A percentile compares a stretch with the other conserved stretches of the same genome.
These are phyloP conservation scores for Craterocephalus amniculus DNA, from an alignment of 2,797 vertebrate genomes.

Conservation along the genomic window DNA sequence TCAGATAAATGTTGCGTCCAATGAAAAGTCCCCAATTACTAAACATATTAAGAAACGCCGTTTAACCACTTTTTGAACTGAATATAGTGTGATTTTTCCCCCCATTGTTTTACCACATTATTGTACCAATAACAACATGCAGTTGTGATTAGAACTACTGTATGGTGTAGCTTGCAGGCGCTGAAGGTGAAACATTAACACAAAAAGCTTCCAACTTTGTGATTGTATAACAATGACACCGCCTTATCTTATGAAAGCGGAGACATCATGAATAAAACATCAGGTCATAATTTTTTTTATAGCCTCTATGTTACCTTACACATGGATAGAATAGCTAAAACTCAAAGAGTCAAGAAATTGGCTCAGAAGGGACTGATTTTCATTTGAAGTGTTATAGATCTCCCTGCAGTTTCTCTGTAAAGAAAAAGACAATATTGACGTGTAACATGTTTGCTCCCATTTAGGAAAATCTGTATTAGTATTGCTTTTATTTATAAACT, in stretches of 20 bases:
- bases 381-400: slow-evolving; percentile 69
- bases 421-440: slow-evolving; percentile 56
- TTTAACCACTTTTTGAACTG: not conserved
- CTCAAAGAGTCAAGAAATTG: slow-evolving; percentile 69
- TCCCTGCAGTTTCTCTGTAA: slow-evolving; percentile 65
- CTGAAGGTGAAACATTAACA: slow-evolving; percentile 71
- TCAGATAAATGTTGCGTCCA: not conserved
- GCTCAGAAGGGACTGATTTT: slow-evolving; percentile 62
- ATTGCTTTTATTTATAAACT: slow-evolving; percentile 32
- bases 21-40: not conserved
- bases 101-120: slow-evolving; percentile 2
- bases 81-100: not conserved
- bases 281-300: slow-evolving; percentile 66
- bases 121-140: slow-evolving; percentile 12
- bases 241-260: slow-evolving; percentile 75
- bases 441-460: slow-evolving; percentile 39
- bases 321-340: slow-evolving; percentile 79
- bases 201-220: slow-evolving; percentile 48
- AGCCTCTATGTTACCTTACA: slow-evolving; percentile 63
- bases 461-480: slow-evolving; percentile 39
- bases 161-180: slow-evolving; percentile 38
- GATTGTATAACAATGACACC: slow-evolving; percentile 65
- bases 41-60: not conserved
- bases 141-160: slow-evolving; percentile 25
- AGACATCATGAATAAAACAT: slow-evolving; percentile 80